Conservation (phyloP, 1,140 invertebrate species). For the Brachionus rotundiformis region DNA sequence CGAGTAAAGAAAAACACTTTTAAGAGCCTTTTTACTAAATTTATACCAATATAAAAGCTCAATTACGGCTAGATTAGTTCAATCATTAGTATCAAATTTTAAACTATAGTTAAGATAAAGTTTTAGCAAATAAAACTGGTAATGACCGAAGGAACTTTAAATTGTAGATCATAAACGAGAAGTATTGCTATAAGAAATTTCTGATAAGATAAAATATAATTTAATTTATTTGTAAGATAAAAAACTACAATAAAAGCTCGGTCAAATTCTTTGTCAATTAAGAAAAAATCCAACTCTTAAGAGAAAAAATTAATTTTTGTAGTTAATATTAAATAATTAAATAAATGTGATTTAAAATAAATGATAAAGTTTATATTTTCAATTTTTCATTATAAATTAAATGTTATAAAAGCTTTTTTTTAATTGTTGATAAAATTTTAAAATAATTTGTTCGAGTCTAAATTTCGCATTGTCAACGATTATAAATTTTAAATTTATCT, state of each 20-base stretch:
- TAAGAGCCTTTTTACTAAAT: neutral
- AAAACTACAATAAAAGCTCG: neutral
- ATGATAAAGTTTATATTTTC: too few relatives aligned
- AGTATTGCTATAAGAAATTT: neutral
- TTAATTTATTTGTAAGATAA: neutral
- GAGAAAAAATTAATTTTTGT: too few relatives aligned
- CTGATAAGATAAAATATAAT: neutral
- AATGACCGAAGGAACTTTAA: neutral
- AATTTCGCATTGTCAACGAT: too few relatives aligned
- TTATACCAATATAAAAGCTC: constrained; percentile 4
- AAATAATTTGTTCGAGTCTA: too few relatives aligned
- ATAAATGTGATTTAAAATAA: too few relatives aligned
- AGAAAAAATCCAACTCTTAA: too few relatives aligned
- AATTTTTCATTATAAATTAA: too few relatives aligned
- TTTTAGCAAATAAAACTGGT: neutral
- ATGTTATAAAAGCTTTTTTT: too few relatives aligned
- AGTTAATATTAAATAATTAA: too few relatives aligned
- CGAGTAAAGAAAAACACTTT: neutral
- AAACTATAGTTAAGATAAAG: neutral
- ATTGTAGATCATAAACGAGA: neutral
- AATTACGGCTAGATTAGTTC: constrained; percentile 1
- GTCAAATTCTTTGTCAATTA: neutral
- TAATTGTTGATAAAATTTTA: too few relatives aligned
- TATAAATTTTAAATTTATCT: neutral
- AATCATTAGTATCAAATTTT: constrained; percentile 5